Evolutionary conservation across 2,113 vertebrate genomes (phyloP), one percentile per base, ranked within the genome.

Genomic region (Poeciliopsis retropinna): DNA sequence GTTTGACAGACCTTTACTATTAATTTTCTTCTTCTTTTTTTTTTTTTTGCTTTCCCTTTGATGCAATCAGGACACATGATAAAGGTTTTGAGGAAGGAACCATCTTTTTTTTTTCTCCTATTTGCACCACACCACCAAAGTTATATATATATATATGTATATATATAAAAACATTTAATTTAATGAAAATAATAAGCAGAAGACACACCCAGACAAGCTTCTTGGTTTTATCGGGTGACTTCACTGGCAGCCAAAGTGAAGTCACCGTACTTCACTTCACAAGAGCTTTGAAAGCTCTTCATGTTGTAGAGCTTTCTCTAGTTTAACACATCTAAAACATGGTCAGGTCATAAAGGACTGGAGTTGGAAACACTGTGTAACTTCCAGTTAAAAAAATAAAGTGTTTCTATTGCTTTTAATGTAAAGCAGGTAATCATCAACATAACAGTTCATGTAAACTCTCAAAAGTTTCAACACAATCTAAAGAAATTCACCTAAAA

Each of bases 51-150:
- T 66, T 64, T 57, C 11, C 22, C 34, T 63, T 54, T 78, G 57
- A 72, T 64, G 73, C 70, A 51, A 67, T 79, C n/a, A 73, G 70
- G 70, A 70, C 31, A n/a, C 10, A 77, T 41, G 4, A 39, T 60
- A 29, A 62, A 31, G 27, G 32, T 63, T 67, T 70, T n/a, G 10
- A 76, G 44, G 79, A 44, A 22, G 51, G 6, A 39, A 71, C 12
- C 17, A 30, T 30, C 30, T n/a, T 19, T 32, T n/a, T 19, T 32
- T 34, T 37, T 2, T 37, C 34, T 11, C 54, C 4, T 12, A 44
- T 57, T 57, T 73, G 31, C 73, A 68, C 44, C n/a, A 27, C 68
- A 30, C 39, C 22, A 54, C 9, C 39, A 60, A 69, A 63, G 51
- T 69, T 54, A 61, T 30, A 76, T 37, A 3, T 30, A 30, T 30